A percentile compares a stretch with the other conserved stretches of the same genome.
Conservation (phyloP, 2,113 vertebrate species). For the Meriones unguiculatus region DNA sequence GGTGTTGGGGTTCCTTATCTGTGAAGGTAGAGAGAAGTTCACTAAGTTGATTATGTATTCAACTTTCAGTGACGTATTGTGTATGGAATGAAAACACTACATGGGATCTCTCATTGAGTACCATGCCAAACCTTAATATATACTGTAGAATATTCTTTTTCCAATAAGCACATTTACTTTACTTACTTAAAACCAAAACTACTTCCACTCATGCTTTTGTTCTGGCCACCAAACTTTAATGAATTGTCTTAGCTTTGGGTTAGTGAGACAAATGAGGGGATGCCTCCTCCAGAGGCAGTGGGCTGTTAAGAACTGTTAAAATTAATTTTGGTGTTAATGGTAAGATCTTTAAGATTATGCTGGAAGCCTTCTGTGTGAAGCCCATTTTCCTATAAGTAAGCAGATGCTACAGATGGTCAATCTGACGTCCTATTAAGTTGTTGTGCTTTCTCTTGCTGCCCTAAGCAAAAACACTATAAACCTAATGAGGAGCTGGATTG, state of each 20-base stretch:
- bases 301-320: background rate
- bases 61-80: background rate
- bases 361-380: background rate
- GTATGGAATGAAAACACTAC: background rate
- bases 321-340: background rate
- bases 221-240: background rate
- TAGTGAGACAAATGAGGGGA: background rate
- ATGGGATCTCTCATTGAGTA: background rate
- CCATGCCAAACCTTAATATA: background rate
- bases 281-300: background rate
- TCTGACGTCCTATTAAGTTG: background rate
- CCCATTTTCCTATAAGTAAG: background rate
- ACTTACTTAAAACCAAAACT: background rate
- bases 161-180: background rate
- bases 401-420: background rate
- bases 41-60: background rate
- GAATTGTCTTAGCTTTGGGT: background rate
- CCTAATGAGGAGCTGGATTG: background rate
- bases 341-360: background rate
- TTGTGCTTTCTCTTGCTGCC: background rate
- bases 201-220: no score
- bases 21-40: background rate
- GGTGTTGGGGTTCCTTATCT: background rate
- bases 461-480: background rate
- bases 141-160: background rate